Conservation (phyloP, 2,888 invertebrate genomes). For the Macrosiphum euphorbiae region DNA sequence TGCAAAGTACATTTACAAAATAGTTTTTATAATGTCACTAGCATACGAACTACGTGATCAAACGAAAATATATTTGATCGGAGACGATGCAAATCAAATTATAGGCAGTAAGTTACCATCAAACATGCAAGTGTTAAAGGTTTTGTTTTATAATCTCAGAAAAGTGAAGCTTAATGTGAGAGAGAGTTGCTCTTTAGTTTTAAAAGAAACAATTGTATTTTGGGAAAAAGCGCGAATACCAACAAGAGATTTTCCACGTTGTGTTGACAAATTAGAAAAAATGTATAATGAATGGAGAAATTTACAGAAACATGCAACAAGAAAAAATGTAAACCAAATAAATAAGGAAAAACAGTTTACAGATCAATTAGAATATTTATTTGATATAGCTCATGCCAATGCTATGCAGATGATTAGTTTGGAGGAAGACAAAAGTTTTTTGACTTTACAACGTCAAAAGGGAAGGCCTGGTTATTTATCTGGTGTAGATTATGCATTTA, state of each 20-base stretch:
- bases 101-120: too few species aligned
- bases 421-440: constrained; percentile 1
- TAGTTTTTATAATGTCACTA: too few species aligned
- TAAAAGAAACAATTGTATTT: too few species aligned
- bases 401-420: constrained; percentile 17
- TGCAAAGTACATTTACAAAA: background rate
- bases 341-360: constrained; percentile 6
- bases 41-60: too few species aligned
- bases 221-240: too few species aligned
- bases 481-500: background rate
- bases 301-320: background rate
- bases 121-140: too few species aligned
- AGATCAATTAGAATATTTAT: background rate
- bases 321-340: background rate
- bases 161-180: too few species aligned
- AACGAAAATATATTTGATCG: too few species aligned
- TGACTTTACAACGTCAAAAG: background rate
- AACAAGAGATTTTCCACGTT: background rate
- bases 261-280: background rate
- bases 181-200: too few species aligned
- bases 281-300: background rate
- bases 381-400: background rate
- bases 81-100: too few species aligned
- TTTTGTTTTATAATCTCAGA: too few species aligned
- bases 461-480: constrained; percentile 16